A percentile compares a stretch with the other conserved stretches of the same genome.
Evolutionary conservation across 2,797 vertebrate genomes (phyloP).

Genomic region (Helicolenus hilgendorfi): DNA sequence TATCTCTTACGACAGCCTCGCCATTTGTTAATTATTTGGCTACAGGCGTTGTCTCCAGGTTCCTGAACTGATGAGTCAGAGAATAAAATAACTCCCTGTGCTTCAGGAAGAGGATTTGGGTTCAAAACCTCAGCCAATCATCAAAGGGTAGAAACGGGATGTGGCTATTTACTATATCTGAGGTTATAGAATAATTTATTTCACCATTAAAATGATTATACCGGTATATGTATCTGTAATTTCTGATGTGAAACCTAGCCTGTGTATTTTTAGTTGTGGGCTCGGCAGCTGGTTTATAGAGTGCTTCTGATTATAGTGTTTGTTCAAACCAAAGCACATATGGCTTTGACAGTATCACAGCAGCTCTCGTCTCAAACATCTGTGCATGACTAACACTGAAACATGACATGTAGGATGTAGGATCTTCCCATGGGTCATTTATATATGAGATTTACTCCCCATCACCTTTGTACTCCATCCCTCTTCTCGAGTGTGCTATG

Average conservation of each 20-base stretch:
- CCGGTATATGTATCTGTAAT: conserved; percentile 60
- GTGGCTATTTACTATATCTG: conserved; percentile 76
- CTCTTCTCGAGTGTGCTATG: conserved; percentile 16
- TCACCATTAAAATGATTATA: conserved; percentile 69
- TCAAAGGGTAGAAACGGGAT: conserved; percentile 72
- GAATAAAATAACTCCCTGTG: conserved; percentile 41
- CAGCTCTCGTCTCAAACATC: conserved; percentile 76
- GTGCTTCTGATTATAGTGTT: conserved; percentile 88
- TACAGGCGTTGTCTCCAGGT: conserved; percentile 49
- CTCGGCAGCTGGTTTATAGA: conserved; percentile 72
- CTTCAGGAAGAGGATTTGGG: conserved; percentile 42
- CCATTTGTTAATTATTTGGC: conserved; percentile 79
- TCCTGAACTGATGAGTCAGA: conserved; percentile 79
- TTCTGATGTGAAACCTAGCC: conserved; percentile 66
- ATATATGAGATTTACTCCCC: conserved; percentile 68
- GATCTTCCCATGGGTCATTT: conserved; percentile 56
- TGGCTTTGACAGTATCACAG: conserved; percentile 72
- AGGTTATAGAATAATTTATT: conserved; percentile 68
- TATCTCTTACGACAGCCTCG: conserved; percentile 63
- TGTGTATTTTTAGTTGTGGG: conserved; percentile 81
- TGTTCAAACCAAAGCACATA: conserved; percentile 75
- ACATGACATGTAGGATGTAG: conserved; percentile 72
- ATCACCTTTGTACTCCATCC: conserved; percentile 54
- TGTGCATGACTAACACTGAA: conserved; percentile 81
- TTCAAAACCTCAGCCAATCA: conserved; percentile 73